Base-by-base conservation (phyloP, 2,113 vertebrate genomes). In the Pseudorhombus dupliciocellatus region DNA sequence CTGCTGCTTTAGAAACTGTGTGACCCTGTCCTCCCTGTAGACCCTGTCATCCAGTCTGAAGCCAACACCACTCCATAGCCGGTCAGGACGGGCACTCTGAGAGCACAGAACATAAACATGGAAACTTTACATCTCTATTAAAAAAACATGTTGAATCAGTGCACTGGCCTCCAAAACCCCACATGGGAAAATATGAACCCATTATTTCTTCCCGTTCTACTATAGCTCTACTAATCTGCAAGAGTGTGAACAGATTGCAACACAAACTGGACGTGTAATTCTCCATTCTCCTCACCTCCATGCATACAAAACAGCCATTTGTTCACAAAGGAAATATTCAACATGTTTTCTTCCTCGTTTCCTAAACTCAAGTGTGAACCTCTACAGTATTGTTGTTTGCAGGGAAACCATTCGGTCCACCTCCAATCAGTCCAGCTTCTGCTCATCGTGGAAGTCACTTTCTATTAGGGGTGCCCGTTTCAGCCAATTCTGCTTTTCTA, bases 31-130 rank as follows among this genome's bases (percentile, higher is more conserved):
- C 87, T 89, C 85, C 83, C 69, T 85, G 72, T 69, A 77, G 84
- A 89, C 77, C 62, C 89, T 83, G 91, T 94, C 93, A 94, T 94
- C 93, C 92, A 83, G 92, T 93, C 88, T 94, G 93, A 73, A 93
- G 88, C 77, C 90, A 88, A 81, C 89, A 87, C 92, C 89, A 90
- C 91, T 90, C 93, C 94, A 94, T 94, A 87, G 75, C 85, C 81
- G 5, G 84, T 79, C 81, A 81, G 81, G 77, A 76, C 11, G 25
- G 84, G 25, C 63, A 14, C 75, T 54, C 73, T 62, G 66, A 20
- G 60, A 37, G 44, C 14, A 52, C 2, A 55, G 0, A 20, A 71
- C 21, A 40, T 1, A 42, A 48, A 9, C 51, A 55, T 7, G 21
- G 18, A 2, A 42, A 63, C 24, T 20, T 26, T 7, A 37, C 12